These are phyloP conservation scores for Colletes gigas DNA, from an alignment of 1,140 invertebrate genomes.

Conservation along the genomic window DNA sequence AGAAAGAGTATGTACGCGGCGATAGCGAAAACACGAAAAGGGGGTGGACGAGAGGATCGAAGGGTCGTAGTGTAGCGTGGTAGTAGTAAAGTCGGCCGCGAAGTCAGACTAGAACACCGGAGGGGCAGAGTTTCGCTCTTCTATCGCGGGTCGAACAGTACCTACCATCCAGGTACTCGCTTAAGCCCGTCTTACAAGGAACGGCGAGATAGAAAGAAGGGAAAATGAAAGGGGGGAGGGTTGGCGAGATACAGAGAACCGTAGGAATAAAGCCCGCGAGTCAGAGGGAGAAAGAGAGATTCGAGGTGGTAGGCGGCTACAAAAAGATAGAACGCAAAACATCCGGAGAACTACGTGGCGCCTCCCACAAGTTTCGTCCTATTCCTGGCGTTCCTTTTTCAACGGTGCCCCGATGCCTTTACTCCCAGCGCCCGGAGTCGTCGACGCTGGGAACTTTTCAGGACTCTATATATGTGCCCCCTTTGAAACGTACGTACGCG, in stretches of 20 bases:
- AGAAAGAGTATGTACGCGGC: background rate
- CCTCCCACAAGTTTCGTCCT: constrained; percentile 43
- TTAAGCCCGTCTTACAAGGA: constrained; percentile 42
- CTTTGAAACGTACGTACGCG: constrained; percentile 31
- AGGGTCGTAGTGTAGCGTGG: constrained; percentile 3
- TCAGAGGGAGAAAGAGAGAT: background rate
- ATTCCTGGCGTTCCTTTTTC: constrained; percentile 49
- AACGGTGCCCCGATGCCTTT: constrained; percentile 1
- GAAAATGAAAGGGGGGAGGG: constrained; percentile 1
- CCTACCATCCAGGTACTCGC: constrained; percentile 26
- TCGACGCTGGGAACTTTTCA: constrained; percentile 53
- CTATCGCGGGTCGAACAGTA: constrained; percentile 39
- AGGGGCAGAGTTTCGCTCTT: constrained; percentile 43
- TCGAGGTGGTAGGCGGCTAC: background rate
- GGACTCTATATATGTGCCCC: constrained; percentile 39
- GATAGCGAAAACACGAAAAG: background rate
- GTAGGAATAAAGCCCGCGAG: background rate
- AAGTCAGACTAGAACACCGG: constrained; percentile 58
- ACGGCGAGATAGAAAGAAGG: constrained; percentile 18
- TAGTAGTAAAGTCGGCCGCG: constrained; percentile 68
- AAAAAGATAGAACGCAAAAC: constrained; percentile 51
- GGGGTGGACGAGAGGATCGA: background rate
- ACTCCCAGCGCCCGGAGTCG: background rate
- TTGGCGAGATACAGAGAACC: background rate
- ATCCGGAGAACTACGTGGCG: constrained; percentile 45